Percentiles rank a stretch among this genome's conserved stretches.
Conservation (phyloP, 2,113 vertebrate genomes). For the Grammomys dolichurus region DNA sequence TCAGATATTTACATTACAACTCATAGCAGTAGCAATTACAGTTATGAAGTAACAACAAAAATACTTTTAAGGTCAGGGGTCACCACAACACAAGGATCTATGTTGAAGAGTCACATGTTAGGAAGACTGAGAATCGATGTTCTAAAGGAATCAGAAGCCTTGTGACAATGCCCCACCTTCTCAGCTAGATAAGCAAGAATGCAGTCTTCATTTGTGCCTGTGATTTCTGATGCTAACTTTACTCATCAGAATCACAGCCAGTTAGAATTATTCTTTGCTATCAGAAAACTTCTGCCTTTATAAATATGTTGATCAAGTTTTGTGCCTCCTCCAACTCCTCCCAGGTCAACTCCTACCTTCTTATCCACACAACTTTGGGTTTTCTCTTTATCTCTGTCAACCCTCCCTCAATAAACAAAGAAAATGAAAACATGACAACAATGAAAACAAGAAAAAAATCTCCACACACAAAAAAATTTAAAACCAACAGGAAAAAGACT, state of each 20-base stretch:
- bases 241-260: not conserved
- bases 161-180: not conserved
- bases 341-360: not conserved
- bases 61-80: not conserved
- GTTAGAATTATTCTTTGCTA: not conserved
- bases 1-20: not conserved
- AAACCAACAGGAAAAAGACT: not conserved
- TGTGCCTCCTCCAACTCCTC: too few species aligned
- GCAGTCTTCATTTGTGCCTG: not conserved
- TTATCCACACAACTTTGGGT: not conserved
- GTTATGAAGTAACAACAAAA: not conserved
- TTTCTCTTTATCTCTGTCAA: not conserved
- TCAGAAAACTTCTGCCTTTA: not conserved
- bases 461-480: not conserved
- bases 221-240: not conserved
- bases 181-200: not conserved
- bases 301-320: not conserved
- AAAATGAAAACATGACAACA: not conserved
- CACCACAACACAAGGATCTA: not conserved
- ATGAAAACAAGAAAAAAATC: not conserved
- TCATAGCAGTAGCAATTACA: not conserved
- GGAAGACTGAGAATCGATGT: not conserved
- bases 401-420: not conserved
- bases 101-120: not conserved
- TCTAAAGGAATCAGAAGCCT: not conserved